These are phyloP conservation scores for Mycteria americana DNA, from an alignment of 2,797 vertebrate species.

Conservation along the genomic window DNA sequence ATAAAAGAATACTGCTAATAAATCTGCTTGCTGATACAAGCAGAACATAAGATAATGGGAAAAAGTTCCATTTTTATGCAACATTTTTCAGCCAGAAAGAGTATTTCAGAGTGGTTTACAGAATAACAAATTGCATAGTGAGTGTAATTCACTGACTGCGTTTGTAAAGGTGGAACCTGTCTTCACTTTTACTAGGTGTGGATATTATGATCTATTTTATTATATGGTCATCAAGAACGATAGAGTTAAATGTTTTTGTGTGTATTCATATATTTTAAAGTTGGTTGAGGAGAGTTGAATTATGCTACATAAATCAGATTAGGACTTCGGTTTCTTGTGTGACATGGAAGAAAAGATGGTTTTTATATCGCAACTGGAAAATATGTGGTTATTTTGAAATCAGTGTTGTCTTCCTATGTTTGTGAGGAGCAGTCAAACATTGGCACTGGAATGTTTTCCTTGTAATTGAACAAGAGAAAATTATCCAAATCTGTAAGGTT, in stretches of 20 bases:
- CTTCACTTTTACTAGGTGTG: neutral
- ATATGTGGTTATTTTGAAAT: neutral
- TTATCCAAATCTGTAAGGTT: neutral
- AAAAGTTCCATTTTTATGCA: neutral
- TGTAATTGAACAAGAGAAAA: neutral
- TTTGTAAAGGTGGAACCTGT: neutral
- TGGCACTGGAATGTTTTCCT: neutral
- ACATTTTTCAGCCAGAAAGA: neutral
- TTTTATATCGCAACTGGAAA: neutral
- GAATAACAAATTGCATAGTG: neutral
- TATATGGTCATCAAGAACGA: neutral
- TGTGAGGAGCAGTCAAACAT: neutral
- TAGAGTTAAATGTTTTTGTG: neutral
- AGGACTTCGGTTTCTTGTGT: neutral
- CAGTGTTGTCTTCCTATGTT: neutral
- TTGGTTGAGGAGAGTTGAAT: neutral
- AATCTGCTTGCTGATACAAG: conserved; percentile 4
- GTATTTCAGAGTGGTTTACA: neutral
- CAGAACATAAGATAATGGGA: neutral
- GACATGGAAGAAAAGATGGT: neutral
- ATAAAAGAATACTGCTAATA: neutral
- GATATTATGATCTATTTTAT: neutral
- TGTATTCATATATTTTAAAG: neutral
- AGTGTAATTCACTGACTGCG: neutral
- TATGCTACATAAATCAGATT: neutral